A percentile compares a stretch with the other conserved stretches of the same genome.
Evolutionary conservation across 2,113 vertebrate genomes (phyloP).

Genomic region (Dromiciops gliroides): DNA sequence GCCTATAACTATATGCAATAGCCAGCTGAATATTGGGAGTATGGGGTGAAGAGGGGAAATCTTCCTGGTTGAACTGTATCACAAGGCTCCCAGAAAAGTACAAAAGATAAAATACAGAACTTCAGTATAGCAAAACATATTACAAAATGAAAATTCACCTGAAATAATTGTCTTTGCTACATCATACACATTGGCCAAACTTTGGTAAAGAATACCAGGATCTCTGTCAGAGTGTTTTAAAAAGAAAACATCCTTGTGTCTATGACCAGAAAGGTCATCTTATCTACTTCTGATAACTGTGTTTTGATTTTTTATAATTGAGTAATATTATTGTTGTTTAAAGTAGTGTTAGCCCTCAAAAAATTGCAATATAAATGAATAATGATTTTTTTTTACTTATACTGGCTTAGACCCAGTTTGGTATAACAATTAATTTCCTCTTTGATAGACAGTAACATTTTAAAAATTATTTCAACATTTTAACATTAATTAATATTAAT

Average conservation of each 20-base stretch:
- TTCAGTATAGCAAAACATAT: neutral
- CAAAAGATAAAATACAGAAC: neutral
- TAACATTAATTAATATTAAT: constrained; percentile 62
- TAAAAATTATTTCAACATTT: constrained; percentile 21
- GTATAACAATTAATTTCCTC: constrained; percentile 10
- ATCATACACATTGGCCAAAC: neutral
- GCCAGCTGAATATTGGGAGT: neutral
- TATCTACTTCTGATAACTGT: neutral
- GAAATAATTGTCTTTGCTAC: neutral
- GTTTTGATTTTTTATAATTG: neutral
- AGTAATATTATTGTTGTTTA: too few relatives aligned
- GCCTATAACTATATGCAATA: neutral
- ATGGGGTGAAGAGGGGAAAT: neutral
- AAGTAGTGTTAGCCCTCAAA: constrained; percentile 36
- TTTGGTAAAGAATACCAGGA: neutral
- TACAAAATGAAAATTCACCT: neutral
- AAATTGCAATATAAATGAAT: constrained; percentile 1
- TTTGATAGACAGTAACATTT: constrained; percentile 43
- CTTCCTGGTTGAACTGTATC: neutral
- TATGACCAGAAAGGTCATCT: constrained; percentile 1
- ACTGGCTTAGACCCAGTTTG: neutral
- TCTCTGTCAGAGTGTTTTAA: neutral
- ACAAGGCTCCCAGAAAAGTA: neutral
- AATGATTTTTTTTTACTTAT: neutral
- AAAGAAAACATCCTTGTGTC: neutral